Evolutionary conservation across 2,888 invertebrate species (phyloP), one percentile per base, ranked within the genome.

Genomic region (Graphium colonna): DNA sequence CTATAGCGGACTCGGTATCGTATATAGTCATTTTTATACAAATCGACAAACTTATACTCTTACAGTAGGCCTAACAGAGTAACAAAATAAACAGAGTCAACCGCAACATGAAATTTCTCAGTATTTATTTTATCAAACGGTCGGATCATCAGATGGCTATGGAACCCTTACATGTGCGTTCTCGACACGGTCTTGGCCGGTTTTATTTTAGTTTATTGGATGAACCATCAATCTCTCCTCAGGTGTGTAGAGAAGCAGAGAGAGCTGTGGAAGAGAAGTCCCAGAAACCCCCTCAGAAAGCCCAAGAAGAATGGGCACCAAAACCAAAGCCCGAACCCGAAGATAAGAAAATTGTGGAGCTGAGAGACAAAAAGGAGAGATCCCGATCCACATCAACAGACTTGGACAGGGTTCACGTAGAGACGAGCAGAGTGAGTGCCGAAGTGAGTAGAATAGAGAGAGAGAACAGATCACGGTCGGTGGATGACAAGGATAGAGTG

Each of bases 191-290:
- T n/a, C n/a, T n/a, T n/a, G n/a, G n/a, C n/a, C n/a, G n/a, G n/a
- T n/a, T n/a, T n/a, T n/a, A n/a, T n/a, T n/a, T 28, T 28, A 28
- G 4, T 28, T 8, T 28, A 28, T 28, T 28, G 28, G 28, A 10
- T n/a, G 4, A 8, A 12, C 12, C 12, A 40, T 2, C 7, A 40
- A 31, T 16, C 15, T 10, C 36, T 4, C 12, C n/a, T n/a, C 68
- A 89, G 88, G 87, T 86, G 57, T 86, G 86, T 67, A 71, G 82
- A 67, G 88, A 88, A 57, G 88, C 89, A 42, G 88, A 86, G 53
- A 81, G 82, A 59, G 79, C 76, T n/a, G 85, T 90, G 18, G 83
- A 86, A 67, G 76, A 79, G 58, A 77, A 78, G 64, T 59, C 72
- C 26, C 76, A 73, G 36, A 62, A 60, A 51, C 52, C 52, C 63